Base-by-base conservation (phyloP, 2,113 vertebrate species). In the Lophochroa leadbeateri region DNA sequence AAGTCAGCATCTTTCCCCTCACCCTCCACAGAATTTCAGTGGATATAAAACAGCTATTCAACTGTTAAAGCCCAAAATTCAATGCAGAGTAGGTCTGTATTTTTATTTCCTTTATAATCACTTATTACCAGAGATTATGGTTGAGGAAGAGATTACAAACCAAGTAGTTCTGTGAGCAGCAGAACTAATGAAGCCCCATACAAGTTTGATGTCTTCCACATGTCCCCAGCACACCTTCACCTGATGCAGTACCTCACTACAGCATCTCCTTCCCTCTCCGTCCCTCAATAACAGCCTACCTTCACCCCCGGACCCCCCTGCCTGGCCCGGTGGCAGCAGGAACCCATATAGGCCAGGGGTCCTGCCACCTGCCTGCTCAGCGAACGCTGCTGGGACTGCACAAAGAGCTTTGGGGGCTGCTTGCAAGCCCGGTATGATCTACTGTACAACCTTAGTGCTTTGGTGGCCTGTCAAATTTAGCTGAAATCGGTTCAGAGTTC, bases 401-500 rank as follows among this genome's bases (percentile, higher is more conserved):
- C 28, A 49, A 49, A 27, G 1, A 46, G 43, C 28, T 46, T 9
- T 37, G 43, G 15, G 46, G 47, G 20, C 31, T 46, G 41, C 13
- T 24, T 33, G 29, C 23, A 53, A 77, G 19, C 9, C 28, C 35
- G 8, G 41, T 5, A 53, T 46, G 49, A 46, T 20, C 52, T 50
- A 44, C 31, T 23, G 39, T 9, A 65, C 28, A 63, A n/a, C 20
- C 47, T 8, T 2, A 15, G 83, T 3, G 3, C 63, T 81, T 39
- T 68, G 78, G 55, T 81, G 27, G 27, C 68, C 39, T 79, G 58
- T 86, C 74, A 87, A 12, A 60, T 15, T 17, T 13, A 94, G 89
- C 2, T 68, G 84, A 82, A 86, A 84, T 79, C 63, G 52, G 72
- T 80, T 82, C 86, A 71, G 82, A 68, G 52, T 77, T 92, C 86